Conservation (phyloP, 2,797 vertebrate species). For the Pangasius larnaudii region DNA sequence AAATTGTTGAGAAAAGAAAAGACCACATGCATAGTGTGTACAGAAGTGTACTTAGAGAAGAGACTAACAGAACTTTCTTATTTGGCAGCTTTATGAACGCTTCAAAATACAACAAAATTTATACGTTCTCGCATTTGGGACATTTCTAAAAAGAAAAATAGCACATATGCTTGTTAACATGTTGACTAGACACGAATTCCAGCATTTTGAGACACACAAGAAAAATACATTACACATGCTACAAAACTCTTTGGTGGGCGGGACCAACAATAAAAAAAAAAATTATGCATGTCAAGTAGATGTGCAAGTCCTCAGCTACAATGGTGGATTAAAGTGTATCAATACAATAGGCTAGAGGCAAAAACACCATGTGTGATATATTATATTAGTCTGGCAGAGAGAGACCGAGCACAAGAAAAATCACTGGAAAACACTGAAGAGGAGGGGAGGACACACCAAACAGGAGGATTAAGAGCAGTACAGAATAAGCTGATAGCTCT, state of each 20-base stretch:
- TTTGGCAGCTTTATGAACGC: background rate
- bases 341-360: conserved; percentile 35
- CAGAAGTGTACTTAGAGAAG: background rate
- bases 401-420: conserved; percentile 11
- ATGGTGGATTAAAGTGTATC: conserved; percentile 30
- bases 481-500: conserved; percentile 30
- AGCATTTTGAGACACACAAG: conserved; percentile 3
- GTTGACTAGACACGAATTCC: background rate
- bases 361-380: conserved; percentile 36
- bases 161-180: background rate
- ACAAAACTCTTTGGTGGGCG: background rate
- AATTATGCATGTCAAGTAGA: conserved; percentile 5
- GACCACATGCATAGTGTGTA: background rate
- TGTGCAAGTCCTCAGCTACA: conserved; percentile 3
- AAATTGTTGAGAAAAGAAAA: conserved; percentile 1
- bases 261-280: background rate
- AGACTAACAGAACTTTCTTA: background rate
- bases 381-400: conserved; percentile 23
- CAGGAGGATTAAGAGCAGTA: conserved; percentile 41
- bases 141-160: background rate
- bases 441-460: conserved; percentile 38
- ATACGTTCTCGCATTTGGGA: background rate
- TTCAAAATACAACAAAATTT: background rate
- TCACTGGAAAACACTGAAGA: conserved; percentile 31
- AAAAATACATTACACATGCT: background rate